Conservation (phyloP, 2,888 invertebrate genomes). For the Caenorhabditis sp. region DNA sequence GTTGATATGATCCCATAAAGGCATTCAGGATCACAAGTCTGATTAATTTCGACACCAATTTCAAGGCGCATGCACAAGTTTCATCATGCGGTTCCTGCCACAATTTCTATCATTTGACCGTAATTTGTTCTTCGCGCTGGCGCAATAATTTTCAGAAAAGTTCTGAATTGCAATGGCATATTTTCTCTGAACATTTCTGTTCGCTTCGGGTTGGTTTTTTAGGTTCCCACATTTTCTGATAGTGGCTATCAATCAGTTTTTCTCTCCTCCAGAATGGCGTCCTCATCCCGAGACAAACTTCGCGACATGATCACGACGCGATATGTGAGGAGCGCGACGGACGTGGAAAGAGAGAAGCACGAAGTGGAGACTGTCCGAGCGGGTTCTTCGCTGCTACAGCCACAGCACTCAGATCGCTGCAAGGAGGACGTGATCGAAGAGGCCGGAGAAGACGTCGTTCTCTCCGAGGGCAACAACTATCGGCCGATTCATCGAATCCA, state of each 20-base stretch:
- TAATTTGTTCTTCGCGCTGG: no score
- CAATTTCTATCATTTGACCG: no score
- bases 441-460: slow-evolving; percentile 34
- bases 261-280: slow-evolving; percentile 9
- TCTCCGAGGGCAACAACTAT: slow-evolving; percentile 14
- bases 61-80: not conserved
- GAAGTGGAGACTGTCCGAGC: slow-evolving; percentile 24
- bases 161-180: no score
- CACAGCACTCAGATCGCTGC: not conserved
- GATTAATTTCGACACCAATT: no score
- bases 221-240: slow-evolving; percentile 12
- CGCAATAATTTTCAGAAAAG: not conserved
- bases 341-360: not conserved
- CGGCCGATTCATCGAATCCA: slow-evolving; percentile 32
- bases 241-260: not conserved
- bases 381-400: slow-evolving; percentile 28
- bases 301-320: slow-evolving; percentile 15
- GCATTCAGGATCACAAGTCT: no score
- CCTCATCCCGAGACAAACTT: slow-evolving; percentile 4
- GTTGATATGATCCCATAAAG: no score
- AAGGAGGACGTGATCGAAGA: slow-evolving; percentile 17
- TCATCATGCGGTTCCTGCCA: no score
- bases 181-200: no score
- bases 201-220: no score
- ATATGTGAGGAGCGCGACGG: not conserved